A percentile compares a stretch with the other conserved stretches of the same genome.
These are phyloP conservation scores for Setophaga coronata DNA, from an alignment of 2,113 vertebrate genomes.

Conservation along the genomic window DNA sequence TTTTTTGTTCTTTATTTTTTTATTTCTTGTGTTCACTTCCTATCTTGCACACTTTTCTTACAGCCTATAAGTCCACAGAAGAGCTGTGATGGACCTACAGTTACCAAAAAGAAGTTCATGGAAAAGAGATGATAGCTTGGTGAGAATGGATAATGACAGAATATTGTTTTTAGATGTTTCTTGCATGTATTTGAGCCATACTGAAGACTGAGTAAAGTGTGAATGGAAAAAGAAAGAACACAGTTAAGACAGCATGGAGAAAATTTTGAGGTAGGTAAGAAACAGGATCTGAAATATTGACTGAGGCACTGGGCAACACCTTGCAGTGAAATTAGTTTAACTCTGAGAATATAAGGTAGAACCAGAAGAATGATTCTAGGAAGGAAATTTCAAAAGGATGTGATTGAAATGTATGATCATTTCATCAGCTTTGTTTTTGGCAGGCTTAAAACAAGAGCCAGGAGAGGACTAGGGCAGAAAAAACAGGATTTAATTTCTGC, in stretches of 20 bases:
- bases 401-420: not conserved
- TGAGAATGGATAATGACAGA: not conserved
- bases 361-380: not conserved
- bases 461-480: not conserved
- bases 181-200: not conserved
- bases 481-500: not conserved
- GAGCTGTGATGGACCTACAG: not conserved
- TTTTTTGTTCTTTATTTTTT: not conserved
- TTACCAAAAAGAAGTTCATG: not conserved
- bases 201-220: not conserved
- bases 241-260: not conserved
- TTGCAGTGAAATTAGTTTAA: not conserved
- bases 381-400: not conserved
- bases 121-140: not conserved
- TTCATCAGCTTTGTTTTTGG: not conserved
- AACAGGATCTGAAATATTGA: not conserved
- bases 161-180: not conserved
- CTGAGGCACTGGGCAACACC: not conserved
- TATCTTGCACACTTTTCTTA: not conserved
- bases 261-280: not conserved
- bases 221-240: not conserved
- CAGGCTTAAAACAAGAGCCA: not conserved
- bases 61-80: not conserved
- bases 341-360: not conserved
- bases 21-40: not conserved